Percentiles rank a stretch among this genome's conserved stretches.
These are phyloP conservation scores for Babylonia areolata DNA, from an alignment of 1,140 invertebrate genomes.

Conservation along the genomic window DNA sequence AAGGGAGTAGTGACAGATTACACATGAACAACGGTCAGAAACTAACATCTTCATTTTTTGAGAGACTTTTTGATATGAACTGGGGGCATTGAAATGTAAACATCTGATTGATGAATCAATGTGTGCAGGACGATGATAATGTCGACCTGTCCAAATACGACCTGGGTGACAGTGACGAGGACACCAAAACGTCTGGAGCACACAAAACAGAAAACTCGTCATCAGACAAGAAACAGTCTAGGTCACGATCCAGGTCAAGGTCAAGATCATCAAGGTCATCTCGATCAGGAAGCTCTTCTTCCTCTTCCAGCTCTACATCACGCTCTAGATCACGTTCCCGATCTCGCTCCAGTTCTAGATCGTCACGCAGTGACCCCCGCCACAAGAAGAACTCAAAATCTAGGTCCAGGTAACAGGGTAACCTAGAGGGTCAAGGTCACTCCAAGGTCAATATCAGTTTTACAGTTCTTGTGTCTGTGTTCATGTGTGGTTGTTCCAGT, in stretches of 20 bases:
- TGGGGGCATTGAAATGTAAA: no score
- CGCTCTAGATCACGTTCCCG: conserved; percentile 37
- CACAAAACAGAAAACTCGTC: conserved; percentile 12
- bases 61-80: no score
- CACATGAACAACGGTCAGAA: no score
- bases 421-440: conserved; percentile 59
- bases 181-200: conserved; percentile 39
- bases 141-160: conserved; percentile 88
- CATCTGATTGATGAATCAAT: no score
- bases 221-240: conserved; percentile 36
- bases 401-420: conserved; percentile 68
- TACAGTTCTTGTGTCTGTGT: conserved; percentile 32
- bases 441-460: conserved; percentile 59
- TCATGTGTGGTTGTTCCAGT: no score
- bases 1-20: no score
- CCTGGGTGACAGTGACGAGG: conserved; percentile 79
- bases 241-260: conserved; percentile 55
- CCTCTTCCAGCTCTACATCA: conserved; percentile 50
- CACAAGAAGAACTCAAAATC: conserved; percentile 53
- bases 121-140: conserved; percentile 61
- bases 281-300: conserved; percentile 57
- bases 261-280: conserved; percentile 62
- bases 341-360: conserved; percentile 43
- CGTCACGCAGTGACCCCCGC: conserved; percentile 28
- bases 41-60: no score